These are phyloP conservation scores for Steatocranus sp. DNA, from an alignment of 2,797 vertebrate genomes.

Conservation along the genomic window DNA sequence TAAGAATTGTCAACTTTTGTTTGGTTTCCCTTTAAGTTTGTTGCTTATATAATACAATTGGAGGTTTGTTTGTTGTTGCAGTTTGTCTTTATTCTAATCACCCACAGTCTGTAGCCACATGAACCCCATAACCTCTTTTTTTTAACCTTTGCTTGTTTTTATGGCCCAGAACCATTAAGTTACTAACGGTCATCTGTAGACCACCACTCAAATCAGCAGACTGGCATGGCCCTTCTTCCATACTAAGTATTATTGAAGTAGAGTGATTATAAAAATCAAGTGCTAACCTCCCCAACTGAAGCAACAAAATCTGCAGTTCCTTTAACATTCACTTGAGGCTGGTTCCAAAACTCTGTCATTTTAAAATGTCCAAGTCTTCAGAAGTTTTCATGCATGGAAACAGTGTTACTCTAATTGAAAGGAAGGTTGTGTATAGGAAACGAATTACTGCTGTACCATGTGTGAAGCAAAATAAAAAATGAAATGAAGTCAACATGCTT, in stretches of 20 bases:
- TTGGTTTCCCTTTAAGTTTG: neutral
- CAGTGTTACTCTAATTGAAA: neutral
- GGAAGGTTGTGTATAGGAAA: neutral
- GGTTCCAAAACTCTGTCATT: neutral
- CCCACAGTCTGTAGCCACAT: neutral
- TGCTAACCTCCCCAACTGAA: accelerated
- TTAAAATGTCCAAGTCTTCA: neutral
- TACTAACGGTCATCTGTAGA: neutral
- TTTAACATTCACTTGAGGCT: neutral
- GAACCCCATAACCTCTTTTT: neutral
- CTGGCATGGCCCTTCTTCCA: neutral
- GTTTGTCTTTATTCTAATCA: neutral
- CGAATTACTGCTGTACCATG: neutral
- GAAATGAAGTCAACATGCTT: neutral
- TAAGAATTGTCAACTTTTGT: neutral
- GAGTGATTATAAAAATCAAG: neutral
- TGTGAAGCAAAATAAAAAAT: neutral
- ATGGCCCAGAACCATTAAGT: neutral
- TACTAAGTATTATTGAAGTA: neutral
- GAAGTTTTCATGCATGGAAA: neutral
- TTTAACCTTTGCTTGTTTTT: neutral
- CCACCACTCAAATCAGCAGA: neutral
- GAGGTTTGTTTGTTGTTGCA: neutral
- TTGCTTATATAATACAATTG: neutral
- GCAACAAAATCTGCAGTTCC: neutral